Conservation (phyloP, 2,888 invertebrate genomes). For the Lasioglossum vierecki region DNA sequence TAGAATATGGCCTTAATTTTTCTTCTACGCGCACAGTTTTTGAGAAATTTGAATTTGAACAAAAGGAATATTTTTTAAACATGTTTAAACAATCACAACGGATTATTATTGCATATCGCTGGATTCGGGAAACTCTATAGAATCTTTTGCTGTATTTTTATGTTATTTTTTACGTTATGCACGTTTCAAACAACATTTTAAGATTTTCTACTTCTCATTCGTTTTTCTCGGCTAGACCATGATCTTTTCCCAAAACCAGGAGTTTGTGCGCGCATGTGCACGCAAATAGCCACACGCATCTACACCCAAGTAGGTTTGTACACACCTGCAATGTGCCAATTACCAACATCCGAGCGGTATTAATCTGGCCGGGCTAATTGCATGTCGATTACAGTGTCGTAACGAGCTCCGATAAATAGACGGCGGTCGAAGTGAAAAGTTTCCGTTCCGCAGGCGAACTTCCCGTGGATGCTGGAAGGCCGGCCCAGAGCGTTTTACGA, state of each 20-base stretch:
- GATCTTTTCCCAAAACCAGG: background rate
- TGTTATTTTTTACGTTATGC: no score
- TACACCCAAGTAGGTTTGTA: background rate
- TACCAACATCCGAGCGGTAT: slow-evolving; percentile 67
- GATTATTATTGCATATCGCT: no score
- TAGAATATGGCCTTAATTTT: no score
- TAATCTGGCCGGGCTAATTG: slow-evolving; percentile 69
- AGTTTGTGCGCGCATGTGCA: background rate
- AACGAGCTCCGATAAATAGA: slow-evolving; percentile 70
- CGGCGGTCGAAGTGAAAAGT: slow-evolving; percentile 67
- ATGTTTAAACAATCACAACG: no score
- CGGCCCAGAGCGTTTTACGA: slow-evolving; percentile 29
- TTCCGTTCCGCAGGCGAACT: slow-evolving; percentile 47
- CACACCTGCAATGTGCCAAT: slow-evolving; percentile 64
- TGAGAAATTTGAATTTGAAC: no score
- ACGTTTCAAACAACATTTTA: no score
- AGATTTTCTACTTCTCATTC: background rate
- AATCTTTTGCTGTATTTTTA: no score
- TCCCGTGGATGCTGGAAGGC: slow-evolving; percentile 18
- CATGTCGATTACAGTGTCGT: slow-evolving; percentile 73
- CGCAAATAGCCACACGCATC: background rate
- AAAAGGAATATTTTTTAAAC: no score
- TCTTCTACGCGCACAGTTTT: no score
- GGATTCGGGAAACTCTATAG: no score
- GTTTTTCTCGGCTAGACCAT: background rate